Evolutionary conservation across 2,888 invertebrate species (phyloP).

Genomic region (Danaus chrysippus): DNA sequence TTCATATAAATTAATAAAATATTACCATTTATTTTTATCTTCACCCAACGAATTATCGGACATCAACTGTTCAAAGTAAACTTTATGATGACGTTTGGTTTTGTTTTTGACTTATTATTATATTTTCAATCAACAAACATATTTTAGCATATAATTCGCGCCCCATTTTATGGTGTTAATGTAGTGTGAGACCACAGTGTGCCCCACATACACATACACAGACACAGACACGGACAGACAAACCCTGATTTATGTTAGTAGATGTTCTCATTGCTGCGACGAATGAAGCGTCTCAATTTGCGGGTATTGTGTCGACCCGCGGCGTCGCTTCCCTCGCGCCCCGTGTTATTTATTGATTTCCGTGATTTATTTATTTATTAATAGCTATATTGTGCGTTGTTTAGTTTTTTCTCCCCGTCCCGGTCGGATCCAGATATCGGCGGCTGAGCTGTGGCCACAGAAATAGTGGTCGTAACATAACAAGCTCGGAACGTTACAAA

Average conservation of each 20-base stretch:
- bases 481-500: background rate
- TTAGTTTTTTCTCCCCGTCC: constrained; percentile 9
- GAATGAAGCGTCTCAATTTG: constrained; percentile 72
- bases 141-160: constrained; percentile 40
- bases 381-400: constrained; percentile 13
- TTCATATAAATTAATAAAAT: no score
- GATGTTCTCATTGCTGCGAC: constrained; percentile 43
- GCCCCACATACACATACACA: no score
- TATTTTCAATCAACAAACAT: constrained; percentile 47
- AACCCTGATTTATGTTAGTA: constrained; percentile 24
- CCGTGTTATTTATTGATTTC: constrained; percentile 32
- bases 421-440: background rate
- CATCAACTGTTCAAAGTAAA: no score
- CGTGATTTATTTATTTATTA: constrained; percentile 24
- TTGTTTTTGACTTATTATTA: no score
- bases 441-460: background rate
- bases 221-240: constrained; percentile 3
- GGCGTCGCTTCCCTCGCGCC: constrained; percentile 40
- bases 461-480: background rate
- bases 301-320: constrained; percentile 54
- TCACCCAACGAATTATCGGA: no score
- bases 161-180: no score
- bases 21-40: no score
- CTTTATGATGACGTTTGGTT: no score
- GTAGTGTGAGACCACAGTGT: no score